These are phyloP conservation scores for Oscheius sp. DNA, from an alignment of 2,888 invertebrate genomes.

Conservation along the genomic window DNA sequence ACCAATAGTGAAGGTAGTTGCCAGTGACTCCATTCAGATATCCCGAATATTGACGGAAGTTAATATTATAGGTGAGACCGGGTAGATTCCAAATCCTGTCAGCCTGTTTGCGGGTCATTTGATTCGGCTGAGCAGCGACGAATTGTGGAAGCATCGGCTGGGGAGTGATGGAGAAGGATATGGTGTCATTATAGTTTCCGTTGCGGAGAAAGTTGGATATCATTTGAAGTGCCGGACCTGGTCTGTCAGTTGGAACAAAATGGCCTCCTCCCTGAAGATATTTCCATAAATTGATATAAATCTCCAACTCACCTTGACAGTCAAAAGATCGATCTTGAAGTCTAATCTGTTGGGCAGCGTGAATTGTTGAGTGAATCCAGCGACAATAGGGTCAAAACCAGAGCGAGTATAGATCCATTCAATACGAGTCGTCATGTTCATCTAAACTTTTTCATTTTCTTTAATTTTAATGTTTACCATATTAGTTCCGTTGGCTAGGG, in stretches of 20 bases:
- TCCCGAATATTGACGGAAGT: conserved; percentile 73
- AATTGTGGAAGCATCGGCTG: conserved; percentile 37
- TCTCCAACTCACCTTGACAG: conserved; percentile 50
- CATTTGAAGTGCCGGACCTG: conserved; percentile 64
- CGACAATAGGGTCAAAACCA: conserved; percentile 36
- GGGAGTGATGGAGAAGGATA: conserved; percentile 34
- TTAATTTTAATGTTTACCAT: neutral
- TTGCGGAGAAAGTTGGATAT: conserved; percentile 57
- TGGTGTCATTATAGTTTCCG: conserved; percentile 41
- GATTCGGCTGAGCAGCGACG: conserved; percentile 35
- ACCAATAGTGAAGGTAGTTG: conserved; percentile 72
- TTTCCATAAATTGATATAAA: neutral
- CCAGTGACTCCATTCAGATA: conserved; percentile 62
- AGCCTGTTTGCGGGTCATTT: conserved; percentile 49
- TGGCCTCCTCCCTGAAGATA: conserved; percentile 52
- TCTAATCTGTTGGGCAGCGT: conserved; percentile 22
- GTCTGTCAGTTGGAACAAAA: conserved; percentile 56
- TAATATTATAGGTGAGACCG: conserved; percentile 59
- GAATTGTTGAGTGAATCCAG: conserved; percentile 50
- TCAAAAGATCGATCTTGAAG: conserved; percentile 46
- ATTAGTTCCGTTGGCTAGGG: conserved; percentile 34
- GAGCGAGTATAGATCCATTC: conserved; percentile 51
- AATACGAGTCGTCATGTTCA: conserved; percentile 35
- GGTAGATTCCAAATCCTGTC: conserved; percentile 54
- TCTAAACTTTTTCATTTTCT: conserved; percentile 17